Evolutionary conservation across 2,113 vertebrate genomes (phyloP).

Genomic region (Apeltes quadracus): DNA sequence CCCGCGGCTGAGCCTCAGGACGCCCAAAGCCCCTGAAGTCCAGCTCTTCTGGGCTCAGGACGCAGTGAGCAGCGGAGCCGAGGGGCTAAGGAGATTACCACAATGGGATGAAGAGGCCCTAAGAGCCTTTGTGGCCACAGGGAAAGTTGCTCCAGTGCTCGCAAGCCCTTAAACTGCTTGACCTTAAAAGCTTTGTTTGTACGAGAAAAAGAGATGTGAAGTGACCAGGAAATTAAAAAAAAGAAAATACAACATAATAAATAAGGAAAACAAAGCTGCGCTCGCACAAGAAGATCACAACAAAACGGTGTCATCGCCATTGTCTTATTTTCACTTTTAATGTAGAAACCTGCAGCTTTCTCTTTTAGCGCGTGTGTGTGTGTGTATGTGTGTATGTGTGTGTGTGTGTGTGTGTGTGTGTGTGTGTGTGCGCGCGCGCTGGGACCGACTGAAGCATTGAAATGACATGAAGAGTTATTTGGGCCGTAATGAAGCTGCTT

Average conservation of each 20-base stretch:
- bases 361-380: slow-evolving; percentile 6
- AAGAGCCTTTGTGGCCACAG: slow-evolving; percentile 75
- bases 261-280: slow-evolving; percentile 18
- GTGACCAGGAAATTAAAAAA: slow-evolving; percentile 25
- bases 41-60: slow-evolving; percentile 66
- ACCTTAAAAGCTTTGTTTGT: slow-evolving; percentile 66
- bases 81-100: slow-evolving; percentile 80
- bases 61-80: slow-evolving; percentile 75
- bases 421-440: slow-evolving; percentile 35
- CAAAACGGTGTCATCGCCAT: background rate
- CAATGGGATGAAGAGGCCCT: slow-evolving; percentile 82
- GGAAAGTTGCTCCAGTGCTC: slow-evolving; percentile 66
- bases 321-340: slow-evolving; percentile 42
- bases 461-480: slow-evolving; percentile 86
- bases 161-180: slow-evolving; percentile 71
- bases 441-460: slow-evolving; percentile 63
- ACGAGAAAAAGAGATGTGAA: slow-evolving; percentile 39
- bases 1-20: slow-evolving; percentile 53
- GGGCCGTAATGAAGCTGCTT: slow-evolving; percentile 86
- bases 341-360: slow-evolving; percentile 31
- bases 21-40: slow-evolving; percentile 70
- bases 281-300: too few relatives aligned
- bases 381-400: slow-evolving; percentile 14
- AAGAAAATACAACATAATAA: slow-evolving; percentile 30
- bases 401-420: slow-evolving; percentile 15